Base-by-base conservation (phyloP, 1,140 invertebrate species). In the Thaumetopoea pityocampa region DNA sequence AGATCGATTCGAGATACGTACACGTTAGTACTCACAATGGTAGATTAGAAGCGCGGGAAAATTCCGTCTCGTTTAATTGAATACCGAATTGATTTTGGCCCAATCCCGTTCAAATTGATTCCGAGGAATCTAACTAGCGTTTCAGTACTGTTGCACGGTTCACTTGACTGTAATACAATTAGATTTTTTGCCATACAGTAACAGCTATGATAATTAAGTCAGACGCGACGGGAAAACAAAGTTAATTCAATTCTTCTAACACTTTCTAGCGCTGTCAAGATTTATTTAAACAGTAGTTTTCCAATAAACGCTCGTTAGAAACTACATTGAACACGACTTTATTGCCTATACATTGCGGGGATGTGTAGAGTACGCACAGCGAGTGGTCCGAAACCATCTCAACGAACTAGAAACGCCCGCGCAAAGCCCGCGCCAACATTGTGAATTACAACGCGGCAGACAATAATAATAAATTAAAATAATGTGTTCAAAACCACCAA, bases 11-110 rank as follows among this genome's bases (percentile, higher is more conserved):
- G 37, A 70, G 71, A 78, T 78, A 70, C 54, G 38, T 43, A 56
- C 51, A 48, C 57, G 43, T 66, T 63, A 63, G 53, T 58, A 23
- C 37, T 32, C 16, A 78, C 74, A 81, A 81, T 80, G 57, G 55
- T 62, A 70, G 65, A 80, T 79, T 76, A 77, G 46, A 65, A 71
- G 58, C 64, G 55, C 67, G 65, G 67, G 70, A 78, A 76, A 61
- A 58, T 76, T 67, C 46, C 51, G 34, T 67, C 59, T 70, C 62
- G 50, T 61, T 65, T 76, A 78, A 81, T 83, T 79, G 72, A 77
- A 78, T 74, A 50, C 51, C 51, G 52, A 69, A 61, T 61, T 67
- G 66, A 74, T 79, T 74, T 66, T 73, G 47, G 48, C 58, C 59
- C 53, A 45, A 64, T 71, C 59, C 56, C 62, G 66, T 77, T 72